These are phyloP conservation scores for Drosophila lini DNA, from an alignment of 1,140 invertebrate species.

Conservation along the genomic window DNA sequence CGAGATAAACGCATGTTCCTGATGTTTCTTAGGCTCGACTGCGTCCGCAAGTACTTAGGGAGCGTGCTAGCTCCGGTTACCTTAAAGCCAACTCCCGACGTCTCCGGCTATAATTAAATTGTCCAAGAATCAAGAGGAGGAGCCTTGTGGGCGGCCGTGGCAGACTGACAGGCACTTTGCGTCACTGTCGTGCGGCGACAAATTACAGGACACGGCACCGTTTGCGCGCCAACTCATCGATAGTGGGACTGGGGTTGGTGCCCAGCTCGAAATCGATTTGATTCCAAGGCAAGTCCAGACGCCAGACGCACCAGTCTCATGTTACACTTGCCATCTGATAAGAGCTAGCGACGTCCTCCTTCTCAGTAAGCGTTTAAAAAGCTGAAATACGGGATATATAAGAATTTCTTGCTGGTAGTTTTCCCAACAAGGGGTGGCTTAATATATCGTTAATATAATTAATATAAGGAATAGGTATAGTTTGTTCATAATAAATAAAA, in stretches of 20 bases:
- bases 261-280: constrained; percentile 66
- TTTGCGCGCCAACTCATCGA: constrained; percentile 58
- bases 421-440: background rate
- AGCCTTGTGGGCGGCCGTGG: constrained; percentile 4
- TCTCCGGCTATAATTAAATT: constrained; percentile 54
- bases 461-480: background rate
- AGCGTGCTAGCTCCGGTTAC: constrained; percentile 35
- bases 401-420: background rate
- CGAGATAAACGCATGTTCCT: constrained; percentile 60
- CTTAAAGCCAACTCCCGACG: constrained; percentile 29
- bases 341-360: constrained; percentile 16
- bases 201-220: constrained; percentile 66
- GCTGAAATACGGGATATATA: background rate
- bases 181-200: constrained; percentile 60
- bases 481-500: background rate
- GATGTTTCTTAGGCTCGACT: constrained; percentile 47
- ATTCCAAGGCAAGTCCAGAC: constrained; percentile 56
- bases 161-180: constrained; percentile 40
- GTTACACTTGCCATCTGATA: constrained; percentile 61
- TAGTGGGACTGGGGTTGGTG: constrained; percentile 27
- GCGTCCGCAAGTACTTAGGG: constrained; percentile 23
- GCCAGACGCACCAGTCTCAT: constrained; percentile 56
- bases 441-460: too few relatives aligned
- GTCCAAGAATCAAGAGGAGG: constrained; percentile 30
- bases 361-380: background rate